Evolutionary conservation across 2,797 vertebrate species (phyloP).

Genomic region (Distichodus sexfasciatus): DNA sequence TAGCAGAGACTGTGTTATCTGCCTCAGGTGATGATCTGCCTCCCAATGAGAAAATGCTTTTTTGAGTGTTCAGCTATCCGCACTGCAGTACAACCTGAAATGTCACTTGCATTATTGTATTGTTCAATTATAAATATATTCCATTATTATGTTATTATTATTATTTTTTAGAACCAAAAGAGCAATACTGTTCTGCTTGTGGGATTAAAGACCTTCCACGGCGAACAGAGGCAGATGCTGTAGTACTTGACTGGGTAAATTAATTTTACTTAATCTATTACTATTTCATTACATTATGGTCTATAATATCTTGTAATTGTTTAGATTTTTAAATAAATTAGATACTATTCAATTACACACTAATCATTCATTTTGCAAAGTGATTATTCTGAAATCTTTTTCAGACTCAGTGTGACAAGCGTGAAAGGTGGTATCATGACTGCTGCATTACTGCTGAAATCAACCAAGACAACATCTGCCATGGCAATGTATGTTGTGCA

Average conservation of each 20-base stretch:
- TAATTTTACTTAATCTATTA: not conserved
- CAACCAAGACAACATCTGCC: too few species aligned
- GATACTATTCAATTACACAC: too few species aligned
- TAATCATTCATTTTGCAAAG: not conserved
- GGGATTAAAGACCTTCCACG: not conserved
- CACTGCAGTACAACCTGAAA: not conserved
- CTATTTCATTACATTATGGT: too few species aligned
- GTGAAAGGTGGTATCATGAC: not conserved
- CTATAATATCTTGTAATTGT: too few species aligned
- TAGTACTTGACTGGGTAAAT: not conserved
- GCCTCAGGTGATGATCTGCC: slow-evolving; percentile 1
- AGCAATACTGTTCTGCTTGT: not conserved
- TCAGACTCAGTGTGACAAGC: not conserved
- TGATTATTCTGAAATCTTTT: not conserved
- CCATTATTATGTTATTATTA: too few species aligned
- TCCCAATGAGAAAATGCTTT: not conserved
- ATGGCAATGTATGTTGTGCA: not conserved
- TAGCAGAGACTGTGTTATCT: not conserved
- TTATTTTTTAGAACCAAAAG: not conserved
- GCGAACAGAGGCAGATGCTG: not conserved
- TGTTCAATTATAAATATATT: not conserved
- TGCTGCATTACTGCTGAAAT: not conserved
- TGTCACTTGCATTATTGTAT: too few species aligned
- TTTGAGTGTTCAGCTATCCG: not conserved
- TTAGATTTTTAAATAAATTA: not conserved